Percentiles rank a stretch among this genome's conserved stretches.
Evolutionary conservation across 2,113 vertebrate genomes (phyloP).

Genomic region (Myiagra hebetior): DNA sequence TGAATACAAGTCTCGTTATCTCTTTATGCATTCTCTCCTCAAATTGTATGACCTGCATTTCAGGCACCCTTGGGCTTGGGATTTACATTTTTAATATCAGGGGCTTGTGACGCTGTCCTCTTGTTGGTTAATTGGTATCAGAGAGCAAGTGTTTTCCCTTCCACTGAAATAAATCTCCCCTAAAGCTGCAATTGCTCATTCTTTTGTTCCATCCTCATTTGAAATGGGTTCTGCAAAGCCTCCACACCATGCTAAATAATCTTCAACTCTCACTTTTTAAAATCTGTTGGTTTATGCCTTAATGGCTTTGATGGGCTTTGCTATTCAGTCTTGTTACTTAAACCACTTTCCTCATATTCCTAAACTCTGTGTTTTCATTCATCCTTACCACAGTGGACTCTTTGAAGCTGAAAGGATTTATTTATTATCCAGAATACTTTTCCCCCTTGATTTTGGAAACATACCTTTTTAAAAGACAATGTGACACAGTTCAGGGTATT

Average conservation of each 20-base stretch:
- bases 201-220: constrained; percentile 82
- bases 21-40: constrained; percentile 69
- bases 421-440: constrained; percentile 75
- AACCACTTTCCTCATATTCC: constrained; percentile 67
- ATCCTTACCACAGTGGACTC: constrained; percentile 65
- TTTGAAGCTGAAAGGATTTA: constrained; percentile 79
- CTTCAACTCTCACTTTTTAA: constrained; percentile 78
- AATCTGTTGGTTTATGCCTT: constrained; percentile 81
- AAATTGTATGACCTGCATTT: constrained; percentile 75
- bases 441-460: constrained; percentile 70
- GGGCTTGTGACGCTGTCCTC: constrained; percentile 74
- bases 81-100: constrained; percentile 83
- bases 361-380: constrained; percentile 65
- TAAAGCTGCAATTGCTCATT: constrained; percentile 76
- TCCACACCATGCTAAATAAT: constrained; percentile 78
- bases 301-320: constrained; percentile 80
- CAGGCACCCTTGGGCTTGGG: constrained; percentile 74
- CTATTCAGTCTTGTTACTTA: constrained; percentile 75
- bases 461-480: constrained; percentile 72
- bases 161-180: constrained; percentile 79
- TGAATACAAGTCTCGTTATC: constrained; percentile 62
- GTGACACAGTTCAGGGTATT: constrained; percentile 64
- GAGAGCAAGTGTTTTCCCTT: constrained; percentile 79
- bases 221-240: constrained; percentile 75
- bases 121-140: constrained; percentile 81